phyloP scores from a whole-genome alignment of 2,888 invertebrate species.

The Mythimna vitellina region DNA sequence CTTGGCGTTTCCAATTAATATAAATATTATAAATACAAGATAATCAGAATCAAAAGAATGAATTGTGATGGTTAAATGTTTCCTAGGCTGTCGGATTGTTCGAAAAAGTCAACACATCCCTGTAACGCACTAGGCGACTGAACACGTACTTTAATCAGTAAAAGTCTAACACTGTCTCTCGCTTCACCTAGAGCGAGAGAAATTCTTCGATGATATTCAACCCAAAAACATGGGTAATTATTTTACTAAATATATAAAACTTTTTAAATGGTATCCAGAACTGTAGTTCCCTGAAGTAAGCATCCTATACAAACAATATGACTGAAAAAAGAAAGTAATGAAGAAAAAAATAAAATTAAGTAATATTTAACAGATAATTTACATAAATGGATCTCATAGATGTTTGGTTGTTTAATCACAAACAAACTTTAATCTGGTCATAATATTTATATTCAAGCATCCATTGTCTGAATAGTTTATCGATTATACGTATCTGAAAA shows the following conservation, averaged over 20 bases:
- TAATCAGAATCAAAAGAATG: too few relatives aligned
- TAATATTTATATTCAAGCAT: slow-evolving; percentile 24
- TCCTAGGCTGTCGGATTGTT: too few relatives aligned
- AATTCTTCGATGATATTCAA: too few relatives aligned
- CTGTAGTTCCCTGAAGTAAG: background rate
- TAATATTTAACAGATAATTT: background rate
- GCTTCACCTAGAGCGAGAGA: too few relatives aligned
- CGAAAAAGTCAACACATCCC: too few relatives aligned
- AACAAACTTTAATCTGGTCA: slow-evolving; percentile 1
- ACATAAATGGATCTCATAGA: background rate
- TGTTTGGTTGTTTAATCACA: background rate
- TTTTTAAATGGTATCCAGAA: background rate
- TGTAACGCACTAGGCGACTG: too few relatives aligned
- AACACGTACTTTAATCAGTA: too few relatives aligned
- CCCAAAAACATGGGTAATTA: background rate
- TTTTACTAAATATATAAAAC: background rate
- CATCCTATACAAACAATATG: background rate
- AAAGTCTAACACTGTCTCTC: too few relatives aligned
- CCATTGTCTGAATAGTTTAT: slow-evolving; percentile 28
- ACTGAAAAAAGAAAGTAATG: background rate
- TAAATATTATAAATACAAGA: too few relatives aligned
- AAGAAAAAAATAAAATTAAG: background rate
- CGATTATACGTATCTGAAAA: slow-evolving; percentile 27
- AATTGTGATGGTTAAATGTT: too few relatives aligned
- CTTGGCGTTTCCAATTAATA: too few relatives aligned